A percentile compares a stretch with the other conserved stretches of the same genome.
These are phyloP conservation scores for Polymixis flavicincta DNA, from an alignment of 2,888 invertebrate genomes.

Conservation along the genomic window DNA sequence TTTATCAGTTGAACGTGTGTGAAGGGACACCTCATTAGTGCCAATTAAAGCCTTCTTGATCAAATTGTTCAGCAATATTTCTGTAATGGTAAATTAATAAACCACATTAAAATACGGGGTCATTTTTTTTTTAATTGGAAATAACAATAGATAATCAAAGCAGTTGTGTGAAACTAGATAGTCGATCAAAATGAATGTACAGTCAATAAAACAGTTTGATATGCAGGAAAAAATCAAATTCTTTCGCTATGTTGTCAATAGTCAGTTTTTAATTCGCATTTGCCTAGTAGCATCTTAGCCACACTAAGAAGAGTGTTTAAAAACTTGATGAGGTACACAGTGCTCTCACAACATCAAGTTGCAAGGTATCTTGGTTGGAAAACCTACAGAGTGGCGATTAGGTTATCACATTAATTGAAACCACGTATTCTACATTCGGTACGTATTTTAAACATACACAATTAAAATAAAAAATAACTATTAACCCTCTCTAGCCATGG, in stretches of 20 bases:
- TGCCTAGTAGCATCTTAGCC: no score
- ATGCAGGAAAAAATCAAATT: neutral
- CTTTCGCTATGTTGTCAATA: neutral
- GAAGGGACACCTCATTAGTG: neutral
- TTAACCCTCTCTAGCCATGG: no score
- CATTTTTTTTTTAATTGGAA: neutral
- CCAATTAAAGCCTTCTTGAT: conserved; percentile 55
- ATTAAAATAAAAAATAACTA: no score
- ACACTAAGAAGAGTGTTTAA: neutral
- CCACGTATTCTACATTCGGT: no score
- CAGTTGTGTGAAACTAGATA: neutral
- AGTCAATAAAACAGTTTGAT: neutral
- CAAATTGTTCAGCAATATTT: conserved; percentile 52
- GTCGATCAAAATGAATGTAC: neutral
- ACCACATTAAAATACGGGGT: neutral
- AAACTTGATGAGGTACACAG: neutral
- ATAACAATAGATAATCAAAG: neutral
- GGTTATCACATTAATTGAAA: no score
- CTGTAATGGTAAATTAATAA: conserved; percentile 34
- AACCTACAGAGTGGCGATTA: no score
- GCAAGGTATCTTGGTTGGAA: neutral
- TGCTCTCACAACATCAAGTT: neutral
- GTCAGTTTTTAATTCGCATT: neutral
- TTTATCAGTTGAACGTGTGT: neutral
- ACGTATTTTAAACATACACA: no score